These are phyloP conservation scores for Empidonax alnorum DNA, from an alignment of 2,113 vertebrate species.

Conservation along the genomic window DNA sequence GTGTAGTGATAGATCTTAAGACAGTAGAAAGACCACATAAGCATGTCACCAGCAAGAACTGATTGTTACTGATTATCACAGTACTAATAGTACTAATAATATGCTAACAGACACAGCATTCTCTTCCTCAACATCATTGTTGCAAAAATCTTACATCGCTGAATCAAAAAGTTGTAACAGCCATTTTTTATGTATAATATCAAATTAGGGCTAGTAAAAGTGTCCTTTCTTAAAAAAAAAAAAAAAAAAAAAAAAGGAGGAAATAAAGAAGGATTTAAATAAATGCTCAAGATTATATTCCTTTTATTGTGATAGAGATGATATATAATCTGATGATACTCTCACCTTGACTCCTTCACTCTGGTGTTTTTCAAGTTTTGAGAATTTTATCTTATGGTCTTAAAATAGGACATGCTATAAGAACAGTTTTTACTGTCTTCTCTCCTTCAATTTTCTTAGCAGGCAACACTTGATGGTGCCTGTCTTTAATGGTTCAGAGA, in stretches of 20 bases:
- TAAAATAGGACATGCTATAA: slow-evolving; percentile 54
- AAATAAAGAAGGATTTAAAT: not conserved
- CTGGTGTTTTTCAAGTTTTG: slow-evolving; percentile 39
- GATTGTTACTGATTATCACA: not conserved
- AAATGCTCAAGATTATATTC: not conserved
- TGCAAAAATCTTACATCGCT: not conserved
- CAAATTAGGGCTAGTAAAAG: not conserved
- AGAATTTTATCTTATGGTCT: slow-evolving; percentile 49
- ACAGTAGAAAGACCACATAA: not conserved
- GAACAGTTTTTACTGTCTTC: slow-evolving; percentile 53
- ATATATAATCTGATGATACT: slow-evolving; percentile 7
- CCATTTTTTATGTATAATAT: not conserved
- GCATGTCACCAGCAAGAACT: not conserved
- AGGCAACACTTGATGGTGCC: slow-evolving; percentile 49
- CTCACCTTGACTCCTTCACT: slow-evolving; percentile 51
- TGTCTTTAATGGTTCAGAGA: slow-evolving; percentile 8
- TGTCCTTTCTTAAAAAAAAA: not conserved
- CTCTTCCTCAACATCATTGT: not conserved
- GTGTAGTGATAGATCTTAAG: not conserved
- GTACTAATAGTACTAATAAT: not conserved
- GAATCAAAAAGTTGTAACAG: not conserved
- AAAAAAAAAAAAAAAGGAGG: not conserved
- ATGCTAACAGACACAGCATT: not conserved
- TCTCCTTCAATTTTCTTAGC: slow-evolving; percentile 71
- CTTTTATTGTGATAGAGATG: not conserved